phyloP scores from a whole-genome alignment of 2,113 vertebrate genomes.

The Trematomus loennbergii region DNA sequence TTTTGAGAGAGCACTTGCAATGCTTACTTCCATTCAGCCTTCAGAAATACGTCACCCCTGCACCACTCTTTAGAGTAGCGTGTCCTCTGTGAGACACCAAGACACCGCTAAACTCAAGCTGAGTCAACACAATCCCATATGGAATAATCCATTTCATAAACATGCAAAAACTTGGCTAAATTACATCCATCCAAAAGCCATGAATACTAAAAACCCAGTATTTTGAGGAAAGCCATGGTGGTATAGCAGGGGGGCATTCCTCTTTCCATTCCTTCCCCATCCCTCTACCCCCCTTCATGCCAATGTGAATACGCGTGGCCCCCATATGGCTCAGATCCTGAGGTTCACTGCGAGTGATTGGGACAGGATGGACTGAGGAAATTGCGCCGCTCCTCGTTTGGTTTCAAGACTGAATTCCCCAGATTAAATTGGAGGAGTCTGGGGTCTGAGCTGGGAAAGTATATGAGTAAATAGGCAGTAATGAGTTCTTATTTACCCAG shows the following conservation, averaged over 20 bases:
- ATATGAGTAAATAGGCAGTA: conserved; percentile 78
- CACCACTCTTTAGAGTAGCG: background rate
- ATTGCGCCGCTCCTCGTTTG: conserved; percentile 56
- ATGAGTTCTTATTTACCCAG: conserved; percentile 82
- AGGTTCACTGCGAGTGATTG: conserved; percentile 51
- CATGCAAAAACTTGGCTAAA: conserved; percentile 72
- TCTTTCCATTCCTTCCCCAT: conserved; percentile 45
- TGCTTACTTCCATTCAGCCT: no score
- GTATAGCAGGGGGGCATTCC: conserved; percentile 46
- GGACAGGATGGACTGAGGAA: conserved; percentile 64
- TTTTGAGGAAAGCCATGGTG: conserved; percentile 51
- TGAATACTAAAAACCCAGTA: conserved; percentile 76
- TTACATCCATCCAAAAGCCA: conserved; percentile 75
- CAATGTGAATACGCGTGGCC: conserved; percentile 56
- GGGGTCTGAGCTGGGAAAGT: conserved; percentile 69
- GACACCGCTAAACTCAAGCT: background rate
- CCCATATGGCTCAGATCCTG: conserved; percentile 54
- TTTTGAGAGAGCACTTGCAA: no score
- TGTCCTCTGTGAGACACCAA: conserved; percentile 8
- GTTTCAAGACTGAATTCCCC: conserved; percentile 72
- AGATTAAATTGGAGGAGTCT: conserved; percentile 69
- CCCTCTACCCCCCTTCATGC: conserved; percentile 41
- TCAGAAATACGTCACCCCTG: no score
- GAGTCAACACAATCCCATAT: conserved; percentile 14
- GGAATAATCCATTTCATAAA: conserved; percentile 68